These are phyloP conservation scores for Eurypyga helias DNA, from an alignment of 2,113 vertebrate species.

Conservation along the genomic window DNA sequence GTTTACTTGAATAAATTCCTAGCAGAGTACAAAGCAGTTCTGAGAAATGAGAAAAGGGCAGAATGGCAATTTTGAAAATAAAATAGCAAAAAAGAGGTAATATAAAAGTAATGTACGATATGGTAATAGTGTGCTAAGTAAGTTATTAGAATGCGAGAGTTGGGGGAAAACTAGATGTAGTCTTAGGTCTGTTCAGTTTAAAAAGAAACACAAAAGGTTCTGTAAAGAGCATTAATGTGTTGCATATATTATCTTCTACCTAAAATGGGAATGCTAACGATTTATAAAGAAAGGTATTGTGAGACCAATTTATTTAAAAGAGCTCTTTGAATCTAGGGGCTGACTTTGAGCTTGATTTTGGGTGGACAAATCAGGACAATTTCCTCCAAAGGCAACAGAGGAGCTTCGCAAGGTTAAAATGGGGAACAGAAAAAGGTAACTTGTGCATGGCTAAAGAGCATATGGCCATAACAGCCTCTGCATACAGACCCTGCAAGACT, in stretches of 20 bases:
- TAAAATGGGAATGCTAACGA: constrained; percentile 30
- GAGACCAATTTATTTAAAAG: constrained; percentile 54
- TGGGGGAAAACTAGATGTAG: not conserved
- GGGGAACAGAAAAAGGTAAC: not conserved
- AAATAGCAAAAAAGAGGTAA: constrained; percentile 59
- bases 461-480: not conserved
- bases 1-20: constrained; percentile 24
- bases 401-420: not conserved
- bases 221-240: constrained; percentile 54
- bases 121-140: constrained; percentile 52
- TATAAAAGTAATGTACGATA: constrained; percentile 43
- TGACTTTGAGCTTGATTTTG: not conserved
- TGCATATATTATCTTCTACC: constrained; percentile 64
- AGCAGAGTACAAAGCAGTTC: constrained; percentile 1
- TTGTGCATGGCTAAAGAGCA: not conserved
- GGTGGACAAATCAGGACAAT: not conserved
- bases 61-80: constrained; percentile 58
- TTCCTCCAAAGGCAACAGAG: not conserved
- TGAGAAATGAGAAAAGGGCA: constrained; percentile 37
- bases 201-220: constrained; percentile 43
- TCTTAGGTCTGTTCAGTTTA: constrained; percentile 44
- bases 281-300: constrained; percentile 27
- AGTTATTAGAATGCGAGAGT: constrained; percentile 67
- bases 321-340: not conserved
- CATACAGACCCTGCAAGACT: not conserved